These are phyloP conservation scores for Ariolimax columbianus DNA, from an alignment of 2,888 invertebrate species.

Conservation along the genomic window DNA sequence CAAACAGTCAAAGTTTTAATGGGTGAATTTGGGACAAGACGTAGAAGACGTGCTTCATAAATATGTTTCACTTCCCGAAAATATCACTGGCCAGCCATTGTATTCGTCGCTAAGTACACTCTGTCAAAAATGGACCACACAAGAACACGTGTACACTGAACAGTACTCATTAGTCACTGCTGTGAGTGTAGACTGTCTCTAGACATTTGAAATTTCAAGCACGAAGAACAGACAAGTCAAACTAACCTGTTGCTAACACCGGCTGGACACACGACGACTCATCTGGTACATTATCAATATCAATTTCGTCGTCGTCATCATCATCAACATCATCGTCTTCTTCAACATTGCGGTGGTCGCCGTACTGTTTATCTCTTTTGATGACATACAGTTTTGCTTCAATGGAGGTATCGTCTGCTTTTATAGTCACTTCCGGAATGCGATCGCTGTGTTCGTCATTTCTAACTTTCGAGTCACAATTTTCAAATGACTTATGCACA, in stretches of 20 bases:
- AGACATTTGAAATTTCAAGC: too few species aligned
- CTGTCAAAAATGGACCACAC: too few species aligned
- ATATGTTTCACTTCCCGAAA: too few species aligned
- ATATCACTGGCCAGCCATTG: too few species aligned
- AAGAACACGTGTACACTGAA: too few species aligned
- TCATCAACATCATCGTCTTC: constrained; percentile 38
- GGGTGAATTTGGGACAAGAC: too few species aligned
- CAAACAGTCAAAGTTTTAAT: too few species aligned
- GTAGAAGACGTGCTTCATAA: too few species aligned
- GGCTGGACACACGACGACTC: constrained; percentile 25
- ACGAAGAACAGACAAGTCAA: neutral
- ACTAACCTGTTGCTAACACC: neutral
- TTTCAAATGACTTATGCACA: constrained; percentile 73
- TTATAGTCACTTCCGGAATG: neutral
- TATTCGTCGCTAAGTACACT: too few species aligned
- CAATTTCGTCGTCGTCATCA: constrained; percentile 40
- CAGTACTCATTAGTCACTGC: too few species aligned
- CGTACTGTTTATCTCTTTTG: constrained; percentile 34
- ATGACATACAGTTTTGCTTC: constrained; percentile 15
- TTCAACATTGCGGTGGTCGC: constrained; percentile 7
- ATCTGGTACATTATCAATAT: constrained; percentile 44
- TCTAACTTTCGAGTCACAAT: constrained; percentile 47
- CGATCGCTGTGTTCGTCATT: constrained; percentile 22
- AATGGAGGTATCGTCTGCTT: constrained; percentile 1
- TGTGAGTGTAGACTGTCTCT: too few species aligned